Evolutionary conservation across 2,113 vertebrate species (phyloP).

Genomic region (Trichechus manatus): DNA sequence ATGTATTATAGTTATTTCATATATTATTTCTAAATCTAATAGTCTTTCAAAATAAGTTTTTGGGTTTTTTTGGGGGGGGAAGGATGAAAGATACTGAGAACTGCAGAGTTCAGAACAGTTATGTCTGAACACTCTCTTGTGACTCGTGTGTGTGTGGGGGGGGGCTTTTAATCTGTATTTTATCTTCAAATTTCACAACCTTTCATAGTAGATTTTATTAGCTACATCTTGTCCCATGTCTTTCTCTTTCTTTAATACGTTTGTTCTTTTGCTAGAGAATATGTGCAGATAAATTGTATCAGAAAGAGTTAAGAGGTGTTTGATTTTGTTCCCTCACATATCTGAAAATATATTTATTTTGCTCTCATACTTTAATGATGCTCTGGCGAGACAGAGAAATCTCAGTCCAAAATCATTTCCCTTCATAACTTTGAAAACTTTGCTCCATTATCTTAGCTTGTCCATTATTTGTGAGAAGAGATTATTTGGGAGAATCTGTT

Average conservation of each 20-base stretch:
- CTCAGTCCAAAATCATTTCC: neutral
- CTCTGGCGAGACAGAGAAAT: neutral
- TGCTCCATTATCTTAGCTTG: neutral
- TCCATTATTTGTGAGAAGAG: neutral
- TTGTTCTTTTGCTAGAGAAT: neutral
- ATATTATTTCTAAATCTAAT: neutral
- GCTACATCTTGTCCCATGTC: neutral
- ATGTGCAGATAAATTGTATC: neutral
- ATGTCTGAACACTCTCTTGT: neutral
- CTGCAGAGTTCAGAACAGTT: neutral
- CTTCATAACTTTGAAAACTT: neutral
- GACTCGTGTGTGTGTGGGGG: neutral
- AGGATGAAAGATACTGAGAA: neutral
- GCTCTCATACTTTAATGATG: neutral
- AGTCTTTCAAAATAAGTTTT: neutral
- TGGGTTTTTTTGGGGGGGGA: neutral
- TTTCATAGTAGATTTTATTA: neutral
- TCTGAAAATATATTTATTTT: neutral
- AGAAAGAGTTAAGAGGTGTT: neutral
- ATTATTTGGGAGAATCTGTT: constrained; percentile 21
- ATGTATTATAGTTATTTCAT: neutral
- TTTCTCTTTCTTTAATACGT: neutral
- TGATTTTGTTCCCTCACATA: neutral
- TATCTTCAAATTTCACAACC: neutral
- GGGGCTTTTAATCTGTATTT: neutral